phyloP scores from a whole-genome alignment of 2,797 vertebrate genomes.

The Betta splendens region DNA sequence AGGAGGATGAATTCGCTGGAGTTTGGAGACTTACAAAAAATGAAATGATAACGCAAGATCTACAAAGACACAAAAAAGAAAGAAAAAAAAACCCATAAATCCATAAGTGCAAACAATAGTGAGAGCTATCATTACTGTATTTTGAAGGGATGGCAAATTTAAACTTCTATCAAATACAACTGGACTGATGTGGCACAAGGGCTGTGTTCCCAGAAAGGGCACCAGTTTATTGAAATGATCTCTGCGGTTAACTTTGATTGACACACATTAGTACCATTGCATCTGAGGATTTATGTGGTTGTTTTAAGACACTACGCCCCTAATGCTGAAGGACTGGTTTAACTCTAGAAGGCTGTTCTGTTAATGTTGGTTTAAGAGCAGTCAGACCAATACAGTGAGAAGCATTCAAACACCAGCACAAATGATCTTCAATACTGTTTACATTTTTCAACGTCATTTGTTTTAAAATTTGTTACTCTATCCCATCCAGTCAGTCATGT shows the following conservation, averaged over 20 bases:
- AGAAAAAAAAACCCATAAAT: constrained; percentile 6
- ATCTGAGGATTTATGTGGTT: constrained; percentile 68
- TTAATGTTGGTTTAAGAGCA: constrained; percentile 41
- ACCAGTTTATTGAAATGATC: constrained; percentile 7
- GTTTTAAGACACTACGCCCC: constrained; percentile 76
- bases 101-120: constrained; percentile 33
- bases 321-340: constrained; percentile 62
- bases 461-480: neutral
- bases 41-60: constrained; percentile 19
- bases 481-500: neutral
- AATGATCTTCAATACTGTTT: neutral
- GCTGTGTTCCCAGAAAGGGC: neutral
- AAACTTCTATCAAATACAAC: constrained; percentile 33
- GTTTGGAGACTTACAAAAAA: constrained; percentile 27
- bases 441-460: neutral
- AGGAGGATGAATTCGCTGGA: constrained; percentile 10
- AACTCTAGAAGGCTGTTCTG: constrained; percentile 66
- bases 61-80: constrained; percentile 19
- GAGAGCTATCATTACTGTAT: constrained; percentile 9
- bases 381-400: constrained; percentile 9
- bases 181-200: constrained; percentile 28
- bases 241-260: constrained; percentile 4
- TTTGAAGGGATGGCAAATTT: constrained; percentile 22
- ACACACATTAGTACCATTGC: constrained; percentile 29
- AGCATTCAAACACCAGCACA: constrained; percentile 14